Percentiles rank a stretch among this genome's conserved stretches.
phyloP scores from a whole-genome alignment of 2,113 vertebrate genomes.

The Lethenteron camtschaticum region DNA sequence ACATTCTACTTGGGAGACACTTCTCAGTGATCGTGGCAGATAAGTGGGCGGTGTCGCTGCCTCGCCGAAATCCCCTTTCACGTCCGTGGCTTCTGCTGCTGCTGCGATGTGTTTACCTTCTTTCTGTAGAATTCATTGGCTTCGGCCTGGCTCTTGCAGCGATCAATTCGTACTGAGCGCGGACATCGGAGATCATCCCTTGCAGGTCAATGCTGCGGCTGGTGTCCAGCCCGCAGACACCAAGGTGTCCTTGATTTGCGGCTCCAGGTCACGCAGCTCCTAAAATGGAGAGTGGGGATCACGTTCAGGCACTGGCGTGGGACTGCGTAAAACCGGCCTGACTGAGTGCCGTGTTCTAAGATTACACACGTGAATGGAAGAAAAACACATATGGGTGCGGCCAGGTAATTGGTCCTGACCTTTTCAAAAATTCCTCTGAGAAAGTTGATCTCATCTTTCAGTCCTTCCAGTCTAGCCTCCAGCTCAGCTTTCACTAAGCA shows the following conservation, averaged over 20 bases:
- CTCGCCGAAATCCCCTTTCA: too few relatives aligned
- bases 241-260: conserved; percentile 48
- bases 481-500: conserved; percentile 49
- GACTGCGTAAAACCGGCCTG: too few relatives aligned
- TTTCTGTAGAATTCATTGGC: conserved; percentile 56
- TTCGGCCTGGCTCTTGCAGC: conserved; percentile 43
- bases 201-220: conserved; percentile 53
- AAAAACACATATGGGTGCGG: too few relatives aligned
- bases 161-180: conserved; percentile 52
- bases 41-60: too few relatives aligned
- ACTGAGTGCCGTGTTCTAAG: too few relatives aligned
- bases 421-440: conserved; percentile 32
- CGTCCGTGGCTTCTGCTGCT: too few relatives aligned
- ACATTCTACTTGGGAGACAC: too few relatives aligned
- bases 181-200: conserved; percentile 46
- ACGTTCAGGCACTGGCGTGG: too few relatives aligned
- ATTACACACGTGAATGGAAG: too few relatives aligned
- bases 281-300: conserved; percentile 12
- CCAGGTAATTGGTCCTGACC: conserved; percentile 11
- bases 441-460: conserved; percentile 51
- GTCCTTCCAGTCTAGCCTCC: conserved; percentile 33
- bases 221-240: conserved; percentile 68
- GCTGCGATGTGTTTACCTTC: conserved; percentile 25
- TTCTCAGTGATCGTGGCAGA: too few relatives aligned
- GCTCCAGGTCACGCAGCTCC: conserved; percentile 55